Evolutionary conservation across 1,140 invertebrate species (phyloP).

Genomic region (Bacillus rossius): DNA sequence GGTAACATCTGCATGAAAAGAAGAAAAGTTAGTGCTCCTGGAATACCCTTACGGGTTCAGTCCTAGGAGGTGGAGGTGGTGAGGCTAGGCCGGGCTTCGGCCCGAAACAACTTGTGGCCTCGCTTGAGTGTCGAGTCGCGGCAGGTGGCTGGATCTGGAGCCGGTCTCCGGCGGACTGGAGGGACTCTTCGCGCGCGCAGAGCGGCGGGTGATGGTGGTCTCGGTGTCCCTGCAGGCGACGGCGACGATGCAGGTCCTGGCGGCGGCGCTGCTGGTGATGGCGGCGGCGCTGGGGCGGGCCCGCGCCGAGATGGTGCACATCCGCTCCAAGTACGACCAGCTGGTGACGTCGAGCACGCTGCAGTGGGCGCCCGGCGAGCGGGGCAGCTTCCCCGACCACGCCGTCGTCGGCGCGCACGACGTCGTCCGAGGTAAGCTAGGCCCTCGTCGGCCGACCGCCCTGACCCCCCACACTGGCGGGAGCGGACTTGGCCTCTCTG

Average conservation of each 20-base stretch:
- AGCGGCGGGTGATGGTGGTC: background rate
- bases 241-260: background rate
- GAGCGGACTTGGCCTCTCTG: too few relatives aligned
- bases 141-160: too few relatives aligned
- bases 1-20: too few relatives aligned
- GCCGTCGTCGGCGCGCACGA: constrained; percentile 53
- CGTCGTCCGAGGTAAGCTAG: constrained; percentile 26
- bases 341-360: constrained; percentile 52
- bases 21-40: too few relatives aligned
- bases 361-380: constrained; percentile 46
- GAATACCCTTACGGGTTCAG: too few relatives aligned
- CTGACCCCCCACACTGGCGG: too few relatives aligned
- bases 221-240: background rate
- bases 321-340: constrained; percentile 40
- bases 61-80: too few relatives aligned
- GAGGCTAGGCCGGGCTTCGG: too few relatives aligned
- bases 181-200: too few relatives aligned
- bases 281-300: constrained; percentile 11
- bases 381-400: constrained; percentile 41
- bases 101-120: too few relatives aligned
- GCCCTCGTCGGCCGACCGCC: too few relatives aligned
- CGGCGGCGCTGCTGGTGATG: background rate
- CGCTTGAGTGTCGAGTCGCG: too few relatives aligned
- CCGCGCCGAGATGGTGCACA: constrained; percentile 42
- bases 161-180: background rate